These are phyloP conservation scores for Axea sp. DNA, from an alignment of 2,888 invertebrate genomes.

Conservation along the genomic window DNA sequence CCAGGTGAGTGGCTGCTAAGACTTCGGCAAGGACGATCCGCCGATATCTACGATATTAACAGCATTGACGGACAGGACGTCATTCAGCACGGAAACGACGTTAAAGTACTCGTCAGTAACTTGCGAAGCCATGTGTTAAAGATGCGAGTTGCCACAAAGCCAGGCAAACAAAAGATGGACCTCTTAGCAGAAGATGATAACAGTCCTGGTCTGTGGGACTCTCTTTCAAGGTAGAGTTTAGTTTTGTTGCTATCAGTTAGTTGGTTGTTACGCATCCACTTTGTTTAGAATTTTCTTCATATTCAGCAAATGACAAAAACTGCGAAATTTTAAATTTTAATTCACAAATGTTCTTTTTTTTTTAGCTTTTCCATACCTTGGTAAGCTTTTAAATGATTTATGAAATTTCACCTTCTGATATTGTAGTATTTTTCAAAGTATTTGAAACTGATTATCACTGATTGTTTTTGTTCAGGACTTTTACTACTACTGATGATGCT, in stretches of 20 bases:
- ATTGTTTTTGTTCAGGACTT: conserved; percentile 73
- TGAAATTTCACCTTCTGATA: conserved; percentile 12
- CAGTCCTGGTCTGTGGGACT: conserved; percentile 93
- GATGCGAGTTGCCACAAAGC: conserved; percentile 93
- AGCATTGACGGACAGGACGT: conserved; percentile 81
- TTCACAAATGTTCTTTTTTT: conserved; percentile 69
- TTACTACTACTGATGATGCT: conserved; percentile 79
- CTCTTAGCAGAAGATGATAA: conserved; percentile 90
- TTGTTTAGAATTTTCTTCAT: too few species aligned
- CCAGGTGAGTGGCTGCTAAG: conserved; percentile 97
- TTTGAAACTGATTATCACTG: conserved; percentile 7
- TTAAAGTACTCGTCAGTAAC: conserved; percentile 89
- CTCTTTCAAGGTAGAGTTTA: conserved; percentile 89
- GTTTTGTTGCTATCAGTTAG: too few species aligned
- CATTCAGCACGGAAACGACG: conserved; percentile 77
- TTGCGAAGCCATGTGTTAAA: conserved; percentile 95
- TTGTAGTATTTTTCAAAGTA: too few species aligned
- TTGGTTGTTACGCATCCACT: too few species aligned
- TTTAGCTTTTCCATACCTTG: conserved; percentile 77
- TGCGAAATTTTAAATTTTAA: conserved; percentile 56
- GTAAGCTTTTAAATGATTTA: conserved; percentile 72
- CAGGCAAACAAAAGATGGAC: conserved; percentile 92
- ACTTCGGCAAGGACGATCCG: conserved; percentile 94
- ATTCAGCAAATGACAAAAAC: neutral
- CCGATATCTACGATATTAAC: conserved; percentile 94